phyloP scores from a whole-genome alignment of 2,888 invertebrate species.

The Amiota minor region DNA sequence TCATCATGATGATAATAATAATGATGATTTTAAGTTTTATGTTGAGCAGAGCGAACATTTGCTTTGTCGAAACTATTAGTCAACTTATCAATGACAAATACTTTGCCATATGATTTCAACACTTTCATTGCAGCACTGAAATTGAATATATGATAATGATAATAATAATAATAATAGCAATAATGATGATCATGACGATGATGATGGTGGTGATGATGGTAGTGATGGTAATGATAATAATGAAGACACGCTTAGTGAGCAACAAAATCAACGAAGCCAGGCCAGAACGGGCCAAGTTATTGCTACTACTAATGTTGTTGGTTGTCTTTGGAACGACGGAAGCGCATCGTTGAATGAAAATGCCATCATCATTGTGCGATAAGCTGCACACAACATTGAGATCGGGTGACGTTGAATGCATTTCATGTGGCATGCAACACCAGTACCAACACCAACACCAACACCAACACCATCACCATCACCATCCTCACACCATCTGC shows the following conservation, averaged over 20 bases:
- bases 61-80: conserved; percentile 24
- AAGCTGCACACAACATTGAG: too few relatives aligned
- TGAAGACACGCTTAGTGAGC: too few relatives aligned
- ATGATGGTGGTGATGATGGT: too few relatives aligned
- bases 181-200: too few relatives aligned
- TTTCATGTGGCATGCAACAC: conserved; percentile 16
- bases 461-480: background rate
- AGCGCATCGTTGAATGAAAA: too few relatives aligned
- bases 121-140: conserved; percentile 48
- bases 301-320: conserved; percentile 59
- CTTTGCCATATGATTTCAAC: conserved; percentile 68
- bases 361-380: too few relatives aligned
- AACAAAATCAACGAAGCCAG: too few relatives aligned
- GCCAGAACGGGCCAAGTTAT: conserved; percentile 40
- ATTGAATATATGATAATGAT: background rate
- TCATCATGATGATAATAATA: too few relatives aligned
- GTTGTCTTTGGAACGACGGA: too few relatives aligned
- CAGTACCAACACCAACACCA: background rate
- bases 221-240: too few relatives aligned
- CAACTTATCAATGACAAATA: conserved; percentile 60
- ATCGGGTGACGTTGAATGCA: background rate
- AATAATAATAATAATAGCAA: too few relatives aligned
- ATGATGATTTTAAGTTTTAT: background rate
- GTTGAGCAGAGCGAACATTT: conserved; percentile 2
- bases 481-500: too few relatives aligned